phyloP scores from a whole-genome alignment of 23 tunicate species.

The Styela clava region DNA sequence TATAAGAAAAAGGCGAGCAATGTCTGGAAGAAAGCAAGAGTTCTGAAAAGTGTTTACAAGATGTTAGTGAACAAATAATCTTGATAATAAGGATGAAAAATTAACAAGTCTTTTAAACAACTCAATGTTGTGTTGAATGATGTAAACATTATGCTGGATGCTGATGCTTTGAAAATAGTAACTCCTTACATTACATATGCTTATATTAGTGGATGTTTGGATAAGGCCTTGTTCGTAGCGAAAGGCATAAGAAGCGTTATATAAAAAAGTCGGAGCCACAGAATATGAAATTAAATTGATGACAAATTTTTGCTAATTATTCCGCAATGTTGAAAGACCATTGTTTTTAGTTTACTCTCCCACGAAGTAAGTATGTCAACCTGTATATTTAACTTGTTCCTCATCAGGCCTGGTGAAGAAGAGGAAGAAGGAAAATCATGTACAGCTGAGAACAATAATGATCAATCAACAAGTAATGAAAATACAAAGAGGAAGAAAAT shows the following conservation, averaged over 20 bases:
- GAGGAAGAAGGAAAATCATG: neutral
- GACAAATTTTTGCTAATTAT: too few species aligned
- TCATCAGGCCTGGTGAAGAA: neutral
- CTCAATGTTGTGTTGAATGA: neutral
- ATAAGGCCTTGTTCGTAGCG: too few species aligned
- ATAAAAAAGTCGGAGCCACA: too few species aligned
- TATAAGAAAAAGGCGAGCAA: conserved; percentile 39
- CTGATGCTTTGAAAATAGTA: neutral
- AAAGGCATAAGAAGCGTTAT: too few species aligned
- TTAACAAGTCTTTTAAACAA: conserved; percentile 10
- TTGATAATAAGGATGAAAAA: conserved; percentile 32
- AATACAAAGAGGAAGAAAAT: conserved; percentile 25
- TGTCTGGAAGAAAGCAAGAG: conserved; percentile 33
- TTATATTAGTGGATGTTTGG: too few species aligned
- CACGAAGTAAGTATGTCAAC: too few species aligned
- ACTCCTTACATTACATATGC: too few species aligned
- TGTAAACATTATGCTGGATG: neutral
- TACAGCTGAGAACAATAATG: neutral
- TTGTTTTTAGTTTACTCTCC: too few species aligned
- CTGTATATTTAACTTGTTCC: too few species aligned
- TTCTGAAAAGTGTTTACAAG: conserved; percentile 20
- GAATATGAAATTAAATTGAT: too few species aligned
- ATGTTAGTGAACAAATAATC: conserved; percentile 16
- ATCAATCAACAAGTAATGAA: neutral
- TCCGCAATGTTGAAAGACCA: too few species aligned